Base-by-base conservation (phyloP, 1,140 invertebrate species). In the Zophobas atratus region DNA sequence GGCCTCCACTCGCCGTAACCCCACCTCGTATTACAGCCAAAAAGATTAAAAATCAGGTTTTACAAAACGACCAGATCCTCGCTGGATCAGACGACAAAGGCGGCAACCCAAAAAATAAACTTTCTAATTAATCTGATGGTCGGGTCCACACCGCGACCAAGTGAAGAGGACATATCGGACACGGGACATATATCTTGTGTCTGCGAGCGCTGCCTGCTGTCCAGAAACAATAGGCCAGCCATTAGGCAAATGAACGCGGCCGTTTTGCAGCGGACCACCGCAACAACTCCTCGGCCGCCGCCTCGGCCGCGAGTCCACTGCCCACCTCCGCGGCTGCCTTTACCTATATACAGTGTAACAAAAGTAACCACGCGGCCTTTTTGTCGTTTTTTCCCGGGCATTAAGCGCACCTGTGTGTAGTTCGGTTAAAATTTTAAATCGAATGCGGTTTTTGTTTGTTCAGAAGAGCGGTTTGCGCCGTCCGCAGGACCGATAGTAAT, bases 151-250 rank as follows among this genome's bases (percentile, higher is more conserved):
- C 56, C 43, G 74, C 56, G 49, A 39, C 74, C 56, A 43, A 76
- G 41, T 56, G 55, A 43, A 46, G 57, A 70, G 63, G 75, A 76
- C 75, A 76, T 70, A 51, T 56, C 60, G 57, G 75, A 76, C 75
- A 76, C 35, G 48, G 60, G 60, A 70, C 75, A 76, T 76, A 76
- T 76, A 76, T 76, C 75, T 76, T 76, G 60, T 76, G 75, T 76
- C 75, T 76, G 48, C 41, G 53, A 70, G 75, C 75, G 75, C 75
- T 75, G 72, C 53, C 55, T 73, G 38, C 72, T 78, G 77, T 78
- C 77, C 77, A 75, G 55, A 78, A 78, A 78, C 77, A 78, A 78
- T 78, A 78, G 77, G 77, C 77, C 41, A 78, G 77, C 77, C 77
- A 78, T 78, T 78, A 78, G 77, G 77, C 77, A 78, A 78, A 78